Percentiles rank a stretch among this genome's conserved stretches.
phyloP scores from a whole-genome alignment of 2,797 vertebrate genomes.

The Eulemur coronatus region DNA sequence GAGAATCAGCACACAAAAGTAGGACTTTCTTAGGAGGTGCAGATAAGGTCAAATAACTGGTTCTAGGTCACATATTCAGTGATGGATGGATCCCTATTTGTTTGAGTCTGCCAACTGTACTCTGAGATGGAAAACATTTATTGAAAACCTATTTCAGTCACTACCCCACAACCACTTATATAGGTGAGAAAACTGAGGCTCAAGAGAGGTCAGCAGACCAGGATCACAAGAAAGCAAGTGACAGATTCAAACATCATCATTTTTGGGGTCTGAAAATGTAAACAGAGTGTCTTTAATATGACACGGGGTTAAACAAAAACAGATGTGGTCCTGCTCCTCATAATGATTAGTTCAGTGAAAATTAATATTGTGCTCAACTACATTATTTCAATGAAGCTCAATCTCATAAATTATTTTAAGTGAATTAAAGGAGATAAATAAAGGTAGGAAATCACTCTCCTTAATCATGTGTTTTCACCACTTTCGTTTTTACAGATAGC shows the following conservation, averaged over 20 bases:
- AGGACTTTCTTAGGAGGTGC: not conserved
- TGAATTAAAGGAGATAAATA: slow-evolving; percentile 22
- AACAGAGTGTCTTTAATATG: not conserved
- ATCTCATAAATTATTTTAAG: slow-evolving; percentile 29
- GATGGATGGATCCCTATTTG: not conserved
- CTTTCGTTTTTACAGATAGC: slow-evolving; percentile 21
- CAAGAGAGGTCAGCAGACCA: not conserved
- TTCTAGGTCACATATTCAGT: not conserved
- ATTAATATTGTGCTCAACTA: slow-evolving; percentile 13
- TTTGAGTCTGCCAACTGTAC: not conserved
- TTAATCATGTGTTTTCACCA: not conserved
- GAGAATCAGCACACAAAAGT: not conserved
- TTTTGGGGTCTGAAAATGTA: not conserved
- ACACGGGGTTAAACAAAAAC: not conserved
- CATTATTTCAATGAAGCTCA: not conserved
- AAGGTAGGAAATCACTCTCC: not conserved
- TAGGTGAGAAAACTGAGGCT: not conserved
- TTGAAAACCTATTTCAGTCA: not conserved
- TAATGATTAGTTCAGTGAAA: not conserved
- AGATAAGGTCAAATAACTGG: not conserved
- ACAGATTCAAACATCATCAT: not conserved
- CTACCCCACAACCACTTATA: not conserved
- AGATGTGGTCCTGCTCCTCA: not conserved
- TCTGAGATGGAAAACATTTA: not conserved
- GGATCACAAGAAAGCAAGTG: not conserved